Base-by-base conservation (phyloP, 2,797 vertebrate species). In the Pogonophryne albipinna region DNA sequence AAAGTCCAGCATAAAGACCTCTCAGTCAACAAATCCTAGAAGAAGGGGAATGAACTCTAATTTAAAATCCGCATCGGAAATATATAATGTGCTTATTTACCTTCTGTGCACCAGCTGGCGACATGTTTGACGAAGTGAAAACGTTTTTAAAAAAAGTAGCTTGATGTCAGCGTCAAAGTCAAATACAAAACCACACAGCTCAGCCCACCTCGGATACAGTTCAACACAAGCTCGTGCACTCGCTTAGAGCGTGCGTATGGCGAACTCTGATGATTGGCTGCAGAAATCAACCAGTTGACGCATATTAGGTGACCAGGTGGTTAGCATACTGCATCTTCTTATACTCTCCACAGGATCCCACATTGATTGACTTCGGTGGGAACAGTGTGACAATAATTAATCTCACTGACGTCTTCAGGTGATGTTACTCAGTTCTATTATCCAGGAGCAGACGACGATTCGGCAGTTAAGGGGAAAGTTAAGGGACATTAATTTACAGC, bases 21-120 rank as follows among this genome's bases (percentile, higher is more conserved):
- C 16, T 5, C n/a, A 7, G 6, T 4, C 19, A 13, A 4, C 38
- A 45, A 27, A 20, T 20, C n/a, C 59, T 68, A 52, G 31, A 17
- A 44, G 11, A n/a, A 41, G 6, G 17, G 15, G 16, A 19, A 53
- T 44, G 8, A 66, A 51, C 6, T 45, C 1, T 19, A 5, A 15
- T 13, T 17, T 10, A 20, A 1, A 27, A 10, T 8, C 14, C n/a
- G 19, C 1, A 20, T 1, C 56, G 2, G 64, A 44, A 68, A 16
- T 38, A 16, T 41, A 42, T 8, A 56, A 58, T 3, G 27, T 1
- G 11, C 1, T 15, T 3, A 1, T 70, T 88, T 90, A 92, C 92
- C 91, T 92, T 88, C 51, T 88, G 82, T n/a, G n/a, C n/a, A 23
- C 7, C 73, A 20, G 62, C 13, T 46, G 66, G 31, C 4, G 85